phyloP scores from a whole-genome alignment of 2,113 vertebrate species.

The Petaurus breviceps region DNA sequence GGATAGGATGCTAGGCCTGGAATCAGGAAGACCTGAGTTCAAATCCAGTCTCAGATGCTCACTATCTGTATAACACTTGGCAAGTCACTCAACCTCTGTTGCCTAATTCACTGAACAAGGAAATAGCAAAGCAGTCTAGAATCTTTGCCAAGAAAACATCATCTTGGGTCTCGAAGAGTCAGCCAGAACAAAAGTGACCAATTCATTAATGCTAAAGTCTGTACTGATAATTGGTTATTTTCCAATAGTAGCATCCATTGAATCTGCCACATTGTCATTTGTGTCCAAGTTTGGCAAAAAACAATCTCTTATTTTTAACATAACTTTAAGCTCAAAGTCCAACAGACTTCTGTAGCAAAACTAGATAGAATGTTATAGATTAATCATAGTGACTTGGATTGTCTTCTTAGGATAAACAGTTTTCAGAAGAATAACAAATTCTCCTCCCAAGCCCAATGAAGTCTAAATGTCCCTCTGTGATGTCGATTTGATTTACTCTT shows the following conservation, averaged over 20 bases:
- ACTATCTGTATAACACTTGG: too few relatives aligned
- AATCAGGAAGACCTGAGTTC: not conserved
- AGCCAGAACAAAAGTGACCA: not conserved
- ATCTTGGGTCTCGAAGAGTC: not conserved
- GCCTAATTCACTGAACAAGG: not conserved
- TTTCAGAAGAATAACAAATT: slow-evolving; percentile 61
- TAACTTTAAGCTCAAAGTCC: not conserved
- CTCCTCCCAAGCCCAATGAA: slow-evolving; percentile 42
- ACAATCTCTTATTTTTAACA: slow-evolving; percentile 1
- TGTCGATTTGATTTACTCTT: not conserved
- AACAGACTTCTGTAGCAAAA: not conserved
- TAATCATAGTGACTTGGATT: slow-evolving; percentile 9
- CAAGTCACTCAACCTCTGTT: not conserved
- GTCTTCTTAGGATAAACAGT: slow-evolving; percentile 41
- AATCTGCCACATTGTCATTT: not conserved
- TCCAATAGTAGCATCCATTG: not conserved
- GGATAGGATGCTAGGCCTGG: not conserved
- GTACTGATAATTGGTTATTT: not conserved
- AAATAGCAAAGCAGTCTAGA: not conserved
- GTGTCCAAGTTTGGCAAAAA: not conserved
- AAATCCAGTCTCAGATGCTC: not conserved
- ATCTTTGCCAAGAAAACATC: not conserved
- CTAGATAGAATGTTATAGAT: not conserved
- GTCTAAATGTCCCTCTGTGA: slow-evolving; percentile 35
- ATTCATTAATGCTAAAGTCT: not conserved